Percentiles rank a stretch among this genome's conserved stretches.
Evolutionary conservation across 2,797 vertebrate genomes (phyloP).

Genomic region (Tinamus major): DNA sequence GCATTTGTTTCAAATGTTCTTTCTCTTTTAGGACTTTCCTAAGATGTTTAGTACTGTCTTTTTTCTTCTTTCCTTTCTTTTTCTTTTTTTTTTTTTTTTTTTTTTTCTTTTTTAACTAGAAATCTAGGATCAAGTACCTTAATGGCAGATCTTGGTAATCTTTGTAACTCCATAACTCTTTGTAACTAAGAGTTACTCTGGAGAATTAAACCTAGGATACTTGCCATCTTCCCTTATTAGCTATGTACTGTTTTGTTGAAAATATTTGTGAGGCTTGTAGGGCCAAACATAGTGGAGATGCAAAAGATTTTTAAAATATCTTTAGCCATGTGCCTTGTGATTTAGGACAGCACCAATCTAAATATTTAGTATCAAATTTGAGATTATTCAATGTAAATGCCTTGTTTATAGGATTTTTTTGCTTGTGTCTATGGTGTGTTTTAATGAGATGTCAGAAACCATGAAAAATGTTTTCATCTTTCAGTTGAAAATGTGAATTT

Average conservation of each 20-base stretch:
- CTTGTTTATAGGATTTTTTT: conserved; percentile 23
- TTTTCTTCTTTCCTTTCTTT: neutral
- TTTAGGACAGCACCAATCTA: conserved; percentile 19
- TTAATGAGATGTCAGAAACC: conserved; percentile 22
- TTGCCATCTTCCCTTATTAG: neutral
- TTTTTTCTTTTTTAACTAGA: neutral
- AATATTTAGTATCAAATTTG: conserved; percentile 19
- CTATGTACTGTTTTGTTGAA: neutral
- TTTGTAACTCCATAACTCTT: neutral
- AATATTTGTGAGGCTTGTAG: neutral
- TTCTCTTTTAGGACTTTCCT: neutral
- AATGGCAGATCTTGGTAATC: neutral
- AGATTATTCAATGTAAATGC: conserved; percentile 21
- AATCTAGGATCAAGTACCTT: neutral
- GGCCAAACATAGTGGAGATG: neutral
- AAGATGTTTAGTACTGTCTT: neutral
- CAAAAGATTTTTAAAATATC: conserved; percentile 2
- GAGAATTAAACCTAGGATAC: neutral
- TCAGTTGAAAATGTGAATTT: conserved; percentile 81
- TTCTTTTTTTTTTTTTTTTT: no score
- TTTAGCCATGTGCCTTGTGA: conserved; percentile 37
- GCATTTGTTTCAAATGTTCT: neutral
- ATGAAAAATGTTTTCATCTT: neutral
- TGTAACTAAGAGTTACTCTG: neutral
- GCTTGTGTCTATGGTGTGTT: conserved; percentile 15